phyloP scores from a whole-genome alignment of 2,888 invertebrate genomes.

The Melikaiella ostensackeni region DNA sequence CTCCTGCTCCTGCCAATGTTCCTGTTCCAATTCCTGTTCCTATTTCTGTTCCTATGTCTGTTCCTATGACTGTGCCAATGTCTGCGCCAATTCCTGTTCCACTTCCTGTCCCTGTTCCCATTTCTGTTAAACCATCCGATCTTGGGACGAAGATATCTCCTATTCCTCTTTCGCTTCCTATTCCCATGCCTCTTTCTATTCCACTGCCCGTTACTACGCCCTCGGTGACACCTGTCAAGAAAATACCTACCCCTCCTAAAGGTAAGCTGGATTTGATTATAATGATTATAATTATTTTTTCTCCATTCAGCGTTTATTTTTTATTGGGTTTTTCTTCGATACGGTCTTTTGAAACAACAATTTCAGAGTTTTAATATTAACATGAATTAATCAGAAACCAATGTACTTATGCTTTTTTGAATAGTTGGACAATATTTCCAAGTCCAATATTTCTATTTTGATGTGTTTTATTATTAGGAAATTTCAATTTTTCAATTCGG shows the following conservation, averaged over 20 bases:
- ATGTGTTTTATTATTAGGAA: no score
- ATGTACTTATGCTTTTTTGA: no score
- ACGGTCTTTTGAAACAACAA: no score
- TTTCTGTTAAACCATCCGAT: constrained; percentile 49
- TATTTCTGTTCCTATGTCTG: neutral
- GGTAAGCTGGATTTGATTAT: constrained; percentile 47
- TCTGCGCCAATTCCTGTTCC: constrained; percentile 43
- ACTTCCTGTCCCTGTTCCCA: constrained; percentile 57
- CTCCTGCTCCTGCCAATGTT: constrained; percentile 16
- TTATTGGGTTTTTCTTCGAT: no score
- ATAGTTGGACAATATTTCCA: no score
- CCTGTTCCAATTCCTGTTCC: constrained; percentile 4
- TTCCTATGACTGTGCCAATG: constrained; percentile 1
- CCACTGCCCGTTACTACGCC: constrained; percentile 54
- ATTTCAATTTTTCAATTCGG: no score
- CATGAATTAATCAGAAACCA: no score
- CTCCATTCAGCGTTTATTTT: constrained; percentile 27
- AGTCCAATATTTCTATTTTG: no score
- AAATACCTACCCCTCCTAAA: constrained; percentile 55
- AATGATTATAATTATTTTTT: neutral
- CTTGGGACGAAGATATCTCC: constrained; percentile 19
- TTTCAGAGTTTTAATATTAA: no score
- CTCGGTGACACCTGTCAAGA: constrained; percentile 44
- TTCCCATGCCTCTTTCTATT: constrained; percentile 56
- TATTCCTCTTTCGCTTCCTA: constrained; percentile 60